phyloP scores from a whole-genome alignment of 1,140 invertebrate species.

The Pomacea maculata region DNA sequence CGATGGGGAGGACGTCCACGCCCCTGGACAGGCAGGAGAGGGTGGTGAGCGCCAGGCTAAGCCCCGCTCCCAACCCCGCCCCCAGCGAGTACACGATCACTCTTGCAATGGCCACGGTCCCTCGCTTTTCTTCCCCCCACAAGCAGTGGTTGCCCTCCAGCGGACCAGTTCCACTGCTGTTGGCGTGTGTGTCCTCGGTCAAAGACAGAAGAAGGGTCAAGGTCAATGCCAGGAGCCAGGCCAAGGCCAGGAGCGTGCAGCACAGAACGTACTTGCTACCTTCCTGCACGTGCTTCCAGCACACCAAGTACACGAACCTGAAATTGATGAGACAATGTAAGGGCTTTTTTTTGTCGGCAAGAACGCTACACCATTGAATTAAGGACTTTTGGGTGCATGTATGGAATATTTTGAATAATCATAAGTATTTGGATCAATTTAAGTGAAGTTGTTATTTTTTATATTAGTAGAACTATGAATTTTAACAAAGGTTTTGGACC shows the following conservation, averaged over 20 bases:
- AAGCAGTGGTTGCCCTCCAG: background rate
- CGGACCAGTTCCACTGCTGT: background rate
- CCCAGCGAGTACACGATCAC: slow-evolving; percentile 8
- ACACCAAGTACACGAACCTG: slow-evolving; percentile 20
- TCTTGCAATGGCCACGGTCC: background rate
- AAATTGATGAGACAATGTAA: background rate
- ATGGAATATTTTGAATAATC: too few relatives aligned
- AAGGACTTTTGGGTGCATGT: too few relatives aligned
- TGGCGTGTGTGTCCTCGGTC: background rate
- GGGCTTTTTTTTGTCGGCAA: background rate
- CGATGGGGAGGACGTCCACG: slow-evolving; percentile 15
- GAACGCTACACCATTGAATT: background rate
- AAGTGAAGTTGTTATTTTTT: too few relatives aligned
- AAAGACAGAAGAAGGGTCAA: slow-evolving; percentile 16
- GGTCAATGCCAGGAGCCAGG: slow-evolving; percentile 20
- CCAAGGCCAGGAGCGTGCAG: slow-evolving; percentile 8
- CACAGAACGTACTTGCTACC: slow-evolving; percentile 21
- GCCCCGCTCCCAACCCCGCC: slow-evolving; percentile 19
- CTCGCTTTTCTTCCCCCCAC: background rate
- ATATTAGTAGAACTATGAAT: too few relatives aligned
- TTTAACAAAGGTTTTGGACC: too few relatives aligned
- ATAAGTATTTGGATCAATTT: too few relatives aligned
- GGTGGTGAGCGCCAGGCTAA: slow-evolving; percentile 11
- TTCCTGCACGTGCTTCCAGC: slow-evolving; percentile 18
- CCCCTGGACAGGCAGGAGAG: slow-evolving; percentile 9